Evolutionary conservation across 1,140 invertebrate species (phyloP).

Genomic region (Olivierus martensii): DNA sequence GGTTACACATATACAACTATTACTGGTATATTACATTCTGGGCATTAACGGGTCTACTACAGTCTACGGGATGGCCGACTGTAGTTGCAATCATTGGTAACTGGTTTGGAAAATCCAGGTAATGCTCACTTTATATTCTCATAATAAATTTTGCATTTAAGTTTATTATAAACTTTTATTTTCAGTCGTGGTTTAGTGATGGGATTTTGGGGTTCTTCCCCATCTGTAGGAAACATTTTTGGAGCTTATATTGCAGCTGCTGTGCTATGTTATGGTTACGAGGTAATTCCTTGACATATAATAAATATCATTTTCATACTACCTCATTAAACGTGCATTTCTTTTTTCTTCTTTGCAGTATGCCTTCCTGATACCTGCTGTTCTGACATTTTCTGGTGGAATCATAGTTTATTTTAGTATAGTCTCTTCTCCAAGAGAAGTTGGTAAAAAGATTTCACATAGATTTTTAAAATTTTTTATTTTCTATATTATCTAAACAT

Average conservation of each 20-base stretch:
- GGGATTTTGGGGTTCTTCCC: constrained; percentile 89
- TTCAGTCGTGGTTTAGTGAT: constrained; percentile 61
- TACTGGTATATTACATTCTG: constrained; percentile 72
- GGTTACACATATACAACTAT: constrained; percentile 59
- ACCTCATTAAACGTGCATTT: too few relatives aligned
- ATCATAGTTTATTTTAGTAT: constrained; percentile 15
- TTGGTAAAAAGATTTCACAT: constrained; percentile 19
- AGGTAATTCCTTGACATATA: constrained; percentile 6
- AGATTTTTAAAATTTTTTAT: constrained; percentile 8
- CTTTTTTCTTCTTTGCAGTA: constrained; percentile 16
- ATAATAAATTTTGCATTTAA: background rate
- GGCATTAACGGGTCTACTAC: constrained; percentile 61
- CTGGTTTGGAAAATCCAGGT: constrained; percentile 83
- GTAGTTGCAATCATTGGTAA: constrained; percentile 86
- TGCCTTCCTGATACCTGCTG: constrained; percentile 14
- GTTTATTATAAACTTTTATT: background rate
- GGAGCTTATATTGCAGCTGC: constrained; percentile 61
- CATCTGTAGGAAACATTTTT: constrained; percentile 87
- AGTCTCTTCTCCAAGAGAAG: constrained; percentile 13
- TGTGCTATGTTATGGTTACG: constrained; percentile 49
- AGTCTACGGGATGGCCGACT: constrained; percentile 87
- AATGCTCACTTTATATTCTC: constrained; percentile 17
- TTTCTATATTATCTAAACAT: background rate
- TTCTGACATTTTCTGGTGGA: constrained; percentile 12
- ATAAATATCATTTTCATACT: too few relatives aligned